These are phyloP conservation scores for Drosophila neutralis DNA, from an alignment of 2,888 invertebrate genomes.

Conservation along the genomic window DNA sequence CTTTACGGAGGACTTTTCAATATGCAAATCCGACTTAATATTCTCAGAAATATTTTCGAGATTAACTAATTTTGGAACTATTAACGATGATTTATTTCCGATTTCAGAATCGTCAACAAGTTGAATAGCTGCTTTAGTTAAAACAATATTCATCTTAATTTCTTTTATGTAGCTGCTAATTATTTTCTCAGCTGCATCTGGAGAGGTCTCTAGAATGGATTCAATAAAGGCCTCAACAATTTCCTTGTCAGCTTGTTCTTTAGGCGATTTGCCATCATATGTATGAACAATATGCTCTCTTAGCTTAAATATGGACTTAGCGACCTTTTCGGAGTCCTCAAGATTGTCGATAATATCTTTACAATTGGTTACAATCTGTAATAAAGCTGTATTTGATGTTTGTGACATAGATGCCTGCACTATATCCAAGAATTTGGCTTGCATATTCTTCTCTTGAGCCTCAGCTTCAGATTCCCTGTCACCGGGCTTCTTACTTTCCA, in stretches of 20 bases:
- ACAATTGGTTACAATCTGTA: slow-evolving; percentile 20
- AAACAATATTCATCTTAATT: no score
- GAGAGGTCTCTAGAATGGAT: slow-evolving; percentile 26
- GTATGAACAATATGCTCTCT: slow-evolving; percentile 81
- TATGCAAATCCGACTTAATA: no score
- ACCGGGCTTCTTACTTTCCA: background rate
- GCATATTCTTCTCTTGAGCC: slow-evolving; percentile 4
- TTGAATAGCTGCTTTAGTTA: no score
- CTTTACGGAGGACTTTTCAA: no score
- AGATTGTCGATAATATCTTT: slow-evolving; percentile 44
- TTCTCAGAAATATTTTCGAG: no score
- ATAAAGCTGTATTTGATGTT: slow-evolving; percentile 4
- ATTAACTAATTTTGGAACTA: no score
- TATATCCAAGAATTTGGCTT: slow-evolving; percentile 22
- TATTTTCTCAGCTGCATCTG: no score
- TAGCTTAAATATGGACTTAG: slow-evolving; percentile 75
- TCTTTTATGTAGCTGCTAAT: no score
- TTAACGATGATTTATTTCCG: no score
- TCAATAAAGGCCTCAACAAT: slow-evolving; percentile 51
- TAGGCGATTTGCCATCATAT: slow-evolving; percentile 66
- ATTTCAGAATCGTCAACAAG: no score
- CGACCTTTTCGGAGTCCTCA: slow-evolving; percentile 45
- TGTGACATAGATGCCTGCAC: slow-evolving; percentile 6
- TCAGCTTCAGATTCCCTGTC: background rate
- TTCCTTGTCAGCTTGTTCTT: slow-evolving; percentile 36